These are phyloP conservation scores for Centrocercus urophasianus DNA, from an alignment of 2,113 vertebrate species.

Conservation along the genomic window DNA sequence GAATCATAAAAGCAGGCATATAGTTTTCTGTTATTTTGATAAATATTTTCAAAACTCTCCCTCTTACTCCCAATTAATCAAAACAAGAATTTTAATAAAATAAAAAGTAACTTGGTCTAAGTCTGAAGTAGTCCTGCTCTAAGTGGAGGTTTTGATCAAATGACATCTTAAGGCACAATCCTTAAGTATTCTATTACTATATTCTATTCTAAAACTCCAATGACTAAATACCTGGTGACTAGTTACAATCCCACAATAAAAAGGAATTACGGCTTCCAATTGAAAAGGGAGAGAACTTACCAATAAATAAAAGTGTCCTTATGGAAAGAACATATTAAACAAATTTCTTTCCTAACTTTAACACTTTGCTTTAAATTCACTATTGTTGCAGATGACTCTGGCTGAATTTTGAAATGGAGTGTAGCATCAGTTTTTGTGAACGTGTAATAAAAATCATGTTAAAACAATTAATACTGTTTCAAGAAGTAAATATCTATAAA, in stretches of 20 bases:
- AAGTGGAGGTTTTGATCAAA: not conserved
- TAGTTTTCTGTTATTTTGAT: not conserved
- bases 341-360: not conserved
- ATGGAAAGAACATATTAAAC: not conserved
- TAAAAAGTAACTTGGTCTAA: not conserved
- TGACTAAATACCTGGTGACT: not conserved
- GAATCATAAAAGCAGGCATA: not conserved
- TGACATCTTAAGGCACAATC: not conserved
- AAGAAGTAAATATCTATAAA: not conserved
- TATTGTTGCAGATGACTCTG: not conserved
- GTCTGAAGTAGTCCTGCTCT: not conserved
- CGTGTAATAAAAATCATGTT: not conserved
- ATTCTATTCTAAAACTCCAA: not conserved
- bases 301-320: not conserved
- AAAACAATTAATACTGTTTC: not conserved
- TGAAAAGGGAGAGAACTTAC: not conserved
- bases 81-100: not conserved
- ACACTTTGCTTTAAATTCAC: not conserved
- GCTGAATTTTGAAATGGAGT: not conserved
- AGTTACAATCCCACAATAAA: not conserved
- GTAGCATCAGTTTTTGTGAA: not conserved
- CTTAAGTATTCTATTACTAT: not conserved
- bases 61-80: not conserved
- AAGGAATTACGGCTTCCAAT: not conserved
- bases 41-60: not conserved